These are phyloP conservation scores for Manis pentadactyla DNA, from an alignment of 2,797 vertebrate genomes.

Conservation along the genomic window DNA sequence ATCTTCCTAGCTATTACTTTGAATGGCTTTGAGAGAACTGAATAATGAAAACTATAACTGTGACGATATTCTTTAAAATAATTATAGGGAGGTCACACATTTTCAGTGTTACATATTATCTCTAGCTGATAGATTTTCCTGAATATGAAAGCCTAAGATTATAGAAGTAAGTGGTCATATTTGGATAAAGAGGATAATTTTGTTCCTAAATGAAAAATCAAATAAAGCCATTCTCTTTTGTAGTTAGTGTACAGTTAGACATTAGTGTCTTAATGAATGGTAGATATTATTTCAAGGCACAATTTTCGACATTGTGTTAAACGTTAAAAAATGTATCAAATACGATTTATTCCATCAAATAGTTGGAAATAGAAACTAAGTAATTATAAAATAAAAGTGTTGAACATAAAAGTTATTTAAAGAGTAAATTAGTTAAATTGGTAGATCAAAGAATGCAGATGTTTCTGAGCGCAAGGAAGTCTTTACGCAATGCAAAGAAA, in stretches of 20 bases:
- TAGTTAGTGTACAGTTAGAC: background rate
- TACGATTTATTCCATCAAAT: background rate
- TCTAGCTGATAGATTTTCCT: background rate
- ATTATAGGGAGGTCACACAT: background rate
- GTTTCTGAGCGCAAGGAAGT: background rate
- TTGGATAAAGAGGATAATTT: conserved; percentile 7
- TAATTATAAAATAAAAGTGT: background rate
- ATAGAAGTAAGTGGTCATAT: background rate
- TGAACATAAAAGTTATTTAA: background rate
- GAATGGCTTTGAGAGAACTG: background rate
- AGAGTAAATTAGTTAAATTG: background rate
- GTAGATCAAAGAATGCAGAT: background rate
- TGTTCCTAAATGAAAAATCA: background rate
- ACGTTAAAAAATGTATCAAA: background rate
- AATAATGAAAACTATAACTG: background rate
- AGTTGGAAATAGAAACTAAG: background rate
- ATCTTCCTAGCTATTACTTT: background rate
- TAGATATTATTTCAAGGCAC: background rate
- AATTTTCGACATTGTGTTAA: background rate
- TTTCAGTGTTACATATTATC: background rate
- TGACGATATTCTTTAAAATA: background rate
- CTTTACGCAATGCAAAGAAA: background rate
- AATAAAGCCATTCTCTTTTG: background rate
- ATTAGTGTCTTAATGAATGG: background rate
- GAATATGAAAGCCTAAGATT: background rate